These are phyloP conservation scores for Leptoteleia sp. DNA, from an alignment of 1,140 invertebrate genomes.

Conservation along the genomic window DNA sequence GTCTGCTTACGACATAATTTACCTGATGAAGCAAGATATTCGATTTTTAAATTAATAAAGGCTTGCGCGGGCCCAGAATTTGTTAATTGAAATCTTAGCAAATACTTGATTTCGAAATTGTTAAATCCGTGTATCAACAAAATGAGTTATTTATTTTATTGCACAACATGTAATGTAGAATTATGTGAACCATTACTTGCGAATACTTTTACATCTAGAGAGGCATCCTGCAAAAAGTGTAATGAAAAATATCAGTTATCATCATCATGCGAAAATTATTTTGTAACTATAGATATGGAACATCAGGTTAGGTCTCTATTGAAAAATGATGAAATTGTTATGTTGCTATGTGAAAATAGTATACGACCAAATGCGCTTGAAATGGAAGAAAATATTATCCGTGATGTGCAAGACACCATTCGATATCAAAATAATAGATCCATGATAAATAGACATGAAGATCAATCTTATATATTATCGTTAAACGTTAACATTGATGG, in stretches of 20 bases:
- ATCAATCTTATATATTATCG: slow-evolving; percentile 18
- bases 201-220: not conserved
- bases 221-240: slow-evolving; percentile 19
- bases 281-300: slow-evolving; percentile 32
- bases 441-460: too few species aligned
- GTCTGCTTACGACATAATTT: slow-evolving; percentile 5
- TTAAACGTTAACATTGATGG: slow-evolving; percentile 55
- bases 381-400: slow-evolving; percentile 1
- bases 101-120: slow-evolving; percentile 2
- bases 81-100: slow-evolving; percentile 14
- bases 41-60: too few species aligned
- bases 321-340: slow-evolving; percentile 7
- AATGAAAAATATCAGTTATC: slow-evolving; percentile 14
- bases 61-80: too few species aligned
- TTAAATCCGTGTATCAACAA: slow-evolving; percentile 6
- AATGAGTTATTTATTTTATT: slow-evolving; percentile 14
- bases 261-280: slow-evolving; percentile 24
- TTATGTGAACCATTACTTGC: slow-evolving; percentile 9
- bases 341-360: slow-evolving; percentile 1
- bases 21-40: slow-evolving; percentile 7
- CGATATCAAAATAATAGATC: slow-evolving; percentile 12
- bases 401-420: slow-evolving; percentile 34
- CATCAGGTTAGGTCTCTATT: slow-evolving; percentile 19
- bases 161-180: slow-evolving; percentile 18
- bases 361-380: not conserved